Evolutionary conservation across 2,797 vertebrate genomes (phyloP), one percentile per base, ranked within the genome.

Genomic region (Pangasius larnaudii): DNA sequence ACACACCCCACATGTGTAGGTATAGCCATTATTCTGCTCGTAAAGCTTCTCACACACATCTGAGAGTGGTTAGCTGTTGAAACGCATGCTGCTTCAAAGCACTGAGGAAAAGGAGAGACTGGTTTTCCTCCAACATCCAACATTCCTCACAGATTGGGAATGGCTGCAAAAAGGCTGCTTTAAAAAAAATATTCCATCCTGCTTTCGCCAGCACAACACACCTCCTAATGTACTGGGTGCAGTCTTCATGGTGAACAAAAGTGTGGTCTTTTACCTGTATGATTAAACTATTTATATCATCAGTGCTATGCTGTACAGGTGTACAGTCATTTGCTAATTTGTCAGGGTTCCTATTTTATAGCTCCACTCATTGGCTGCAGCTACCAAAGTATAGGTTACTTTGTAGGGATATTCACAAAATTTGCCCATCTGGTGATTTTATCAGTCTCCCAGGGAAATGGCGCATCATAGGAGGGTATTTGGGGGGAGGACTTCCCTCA

Each of bases 21-120:
- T 95, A 95, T 95, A 91, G 93, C 94, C 95, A 92, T 93, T 93
- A 95, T 95, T 95, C 94, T 94, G 94, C 94, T 96, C 94, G 92
- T 96, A 95, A 96, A 96, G 94, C 92, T 89, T 91, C 94, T 88
- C 92, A 89, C 95, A 93, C 95, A 95, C 96, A 96, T 96, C 96
- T 96, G 96, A 97, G 96, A 96, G 94, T 94, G 94, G 94, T 97
- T 96, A 97, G 95, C 94, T 91, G 92, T 94, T 93, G 95, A 96
- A 96, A 95, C 94, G 93, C 93, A 85, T 88, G 94, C 88, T 81
- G 94, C 96, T 97, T 96, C 96, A 97, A 96, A 97, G 96, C 93
- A 39, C 87, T 90, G 92, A 95, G 95, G 95, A 95, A 93, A 95
- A 88, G 71, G 90, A 87, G 91, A 90, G 86, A 61, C 89, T 90